phyloP scores from a whole-genome alignment of 2,113 vertebrate species.

The Oreotrochilus melanogaster region DNA sequence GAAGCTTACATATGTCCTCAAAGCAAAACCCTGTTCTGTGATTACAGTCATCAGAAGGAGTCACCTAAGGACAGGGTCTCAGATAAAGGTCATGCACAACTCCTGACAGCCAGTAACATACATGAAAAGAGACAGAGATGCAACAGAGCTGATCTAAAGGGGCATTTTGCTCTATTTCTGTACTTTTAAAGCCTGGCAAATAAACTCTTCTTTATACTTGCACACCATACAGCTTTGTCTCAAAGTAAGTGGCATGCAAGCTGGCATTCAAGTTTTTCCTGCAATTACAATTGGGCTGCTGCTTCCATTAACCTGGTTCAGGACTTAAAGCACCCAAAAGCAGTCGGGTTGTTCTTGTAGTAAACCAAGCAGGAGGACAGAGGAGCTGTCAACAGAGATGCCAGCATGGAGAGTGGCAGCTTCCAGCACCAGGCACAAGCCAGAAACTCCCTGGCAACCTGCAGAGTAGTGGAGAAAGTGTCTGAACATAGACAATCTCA shows the following conservation, averaged over 20 bases:
- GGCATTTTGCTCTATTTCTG: slow-evolving; percentile 4
- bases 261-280: not conserved
- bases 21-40: not conserved
- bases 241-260: not conserved
- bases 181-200: not conserved
- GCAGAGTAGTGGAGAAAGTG: not conserved
- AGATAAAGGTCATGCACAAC: not conserved
- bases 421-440: not conserved
- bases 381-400: not conserved
- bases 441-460: not conserved
- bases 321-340: not conserved
- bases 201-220: not conserved
- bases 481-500: not conserved
- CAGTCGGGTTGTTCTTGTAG: not conserved
- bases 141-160: not conserved
- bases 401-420: not conserved
- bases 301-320: not conserved
- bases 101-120: not conserved
- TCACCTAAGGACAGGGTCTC: slow-evolving; percentile 43
- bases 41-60: not conserved
- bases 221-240: not conserved
- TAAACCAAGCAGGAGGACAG: not conserved
- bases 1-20: not conserved
- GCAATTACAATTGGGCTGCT: not conserved
- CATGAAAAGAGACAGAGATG: slow-evolving; percentile 42